These are phyloP conservation scores for Brienomyrus brachyistius DNA, from an alignment of 2,113 vertebrate genomes.

Conservation along the genomic window DNA sequence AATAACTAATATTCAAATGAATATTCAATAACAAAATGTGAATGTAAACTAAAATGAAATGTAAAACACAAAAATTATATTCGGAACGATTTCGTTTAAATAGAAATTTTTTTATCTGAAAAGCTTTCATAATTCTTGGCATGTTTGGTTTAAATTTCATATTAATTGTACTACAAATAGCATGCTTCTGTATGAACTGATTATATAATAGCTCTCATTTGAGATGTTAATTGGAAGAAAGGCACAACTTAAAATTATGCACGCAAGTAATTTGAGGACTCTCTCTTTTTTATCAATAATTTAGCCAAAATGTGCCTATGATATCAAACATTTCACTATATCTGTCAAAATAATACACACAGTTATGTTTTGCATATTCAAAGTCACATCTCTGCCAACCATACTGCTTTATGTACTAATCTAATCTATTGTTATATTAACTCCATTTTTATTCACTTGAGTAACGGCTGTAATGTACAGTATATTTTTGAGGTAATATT, in stretches of 20 bases:
- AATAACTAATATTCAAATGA: not conserved
- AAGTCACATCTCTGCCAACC: not conserved
- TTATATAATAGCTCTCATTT: not conserved
- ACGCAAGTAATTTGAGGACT: not conserved
- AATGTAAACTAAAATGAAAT: not conserved
- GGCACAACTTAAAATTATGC: not conserved
- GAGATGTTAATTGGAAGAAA: not conserved
- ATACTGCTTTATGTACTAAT: not conserved
- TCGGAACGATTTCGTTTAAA: not conserved
- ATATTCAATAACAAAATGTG: not conserved
- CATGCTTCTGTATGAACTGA: not conserved
- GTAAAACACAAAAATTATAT: not conserved
- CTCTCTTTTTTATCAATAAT: not conserved
- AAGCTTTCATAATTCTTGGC: not conserved
- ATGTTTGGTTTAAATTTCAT: not conserved
- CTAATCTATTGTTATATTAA: not conserved
- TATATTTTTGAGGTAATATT: not conserved
- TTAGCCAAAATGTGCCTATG: not conserved
- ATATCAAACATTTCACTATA: not conserved
- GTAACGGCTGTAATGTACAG: not conserved
- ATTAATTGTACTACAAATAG: not conserved
- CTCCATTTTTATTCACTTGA: not conserved
- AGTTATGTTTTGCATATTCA: not conserved
- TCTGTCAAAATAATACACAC: not conserved
- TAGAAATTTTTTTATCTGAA: not conserved